Base-by-base conservation (phyloP, 2,113 vertebrate species). In the Diadophis punctatus region DNA sequence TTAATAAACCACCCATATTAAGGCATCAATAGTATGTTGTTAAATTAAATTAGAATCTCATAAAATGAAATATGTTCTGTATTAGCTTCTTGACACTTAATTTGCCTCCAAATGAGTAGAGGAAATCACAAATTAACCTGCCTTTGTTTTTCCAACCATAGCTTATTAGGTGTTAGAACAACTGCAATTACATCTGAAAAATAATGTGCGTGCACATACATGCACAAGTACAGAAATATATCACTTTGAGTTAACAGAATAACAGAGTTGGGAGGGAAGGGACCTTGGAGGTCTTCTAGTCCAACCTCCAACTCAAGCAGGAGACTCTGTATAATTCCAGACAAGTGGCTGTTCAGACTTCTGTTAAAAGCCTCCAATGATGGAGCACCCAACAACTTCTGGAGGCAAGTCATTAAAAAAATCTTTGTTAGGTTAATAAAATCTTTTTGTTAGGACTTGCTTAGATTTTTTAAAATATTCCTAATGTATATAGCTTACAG, bases 61-160 rank as follows among this genome's bases (percentile, higher is more conserved):
- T 99, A 99, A 99, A 99, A 99, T 99, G 99, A 99, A 99, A 99
- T 99, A 99, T 99, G 99, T 98, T 98, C 97, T 96, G 97, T 99
- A 99, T 99, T 99, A 99, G 99, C 99, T 98, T 98, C 98, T 99
- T 99, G 99, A 99, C 99, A 99, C 98, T 99, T 99, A 99, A 99
- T 99, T 99, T 99, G 99, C 99, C 98, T 99, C 98, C 98, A 99
- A 99, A 99, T 99, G 98, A 99, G 98, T 98, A 97, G 97, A 98
- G 98, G 98, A 99, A 99, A 99, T 99, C 99, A 98, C 98, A 99
- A 99, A 99, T 99, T 98, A 99, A 99, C 98, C 98, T 99, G 98
- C 98, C 98, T 99, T 99, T 99, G 98, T 99, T 99, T 99, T 98
- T 97, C 95, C 97, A 98, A 97, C 97, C 98, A 95, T 97, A 97